Base-by-base conservation (phyloP, 2,797 vertebrate genomes). In the Alca torda region DNA sequence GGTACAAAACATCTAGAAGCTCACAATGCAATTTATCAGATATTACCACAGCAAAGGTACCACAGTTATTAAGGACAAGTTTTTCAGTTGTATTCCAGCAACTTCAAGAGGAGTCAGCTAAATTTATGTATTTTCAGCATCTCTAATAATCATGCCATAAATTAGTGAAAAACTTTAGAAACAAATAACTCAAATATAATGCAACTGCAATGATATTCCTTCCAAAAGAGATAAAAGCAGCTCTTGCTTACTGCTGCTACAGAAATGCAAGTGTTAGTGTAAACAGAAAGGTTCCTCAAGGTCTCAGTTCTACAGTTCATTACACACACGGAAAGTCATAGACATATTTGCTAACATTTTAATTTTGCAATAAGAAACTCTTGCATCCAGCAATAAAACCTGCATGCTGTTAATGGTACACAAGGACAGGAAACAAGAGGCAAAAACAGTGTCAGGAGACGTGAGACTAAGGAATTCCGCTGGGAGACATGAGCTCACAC, bases 401-500 rank as follows among this genome's bases (percentile, higher is more conserved):
- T 24, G 16, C 6, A 28, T 24, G 10, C 11, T 10, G 1, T 65
- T 60, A 73, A 74, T 8, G 11, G 45, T 25, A 56, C 10, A 73
- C 4, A 78, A 50, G 37, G 35, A 56, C 1, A 14, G 25, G 35
- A 85, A 80, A 80, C 28, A 91, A 68, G 0, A 5, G 18, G 35
- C 17, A 93, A 70, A 69, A 89, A 19, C 6, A 45, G 48, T 4
- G 7, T 2, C 30, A 51, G 28, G 13, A 81, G 10, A 79, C 87
- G 19, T 5, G 9, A 25, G 23, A 67, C 16, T 17, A 35, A 6
- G 7, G 13, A 84, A 75, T 64, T 87, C 51, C 10, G 11, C 16
- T 39, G 12, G 45, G 41, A 86, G 17, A 59, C 31, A 26, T 0
- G 0, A 48, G 23, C 31, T 84, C 17, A 28, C 2, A 10, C 18